Conservation (phyloP, 2,888 invertebrate species). For the Archaeoteleia sp. region DNA sequence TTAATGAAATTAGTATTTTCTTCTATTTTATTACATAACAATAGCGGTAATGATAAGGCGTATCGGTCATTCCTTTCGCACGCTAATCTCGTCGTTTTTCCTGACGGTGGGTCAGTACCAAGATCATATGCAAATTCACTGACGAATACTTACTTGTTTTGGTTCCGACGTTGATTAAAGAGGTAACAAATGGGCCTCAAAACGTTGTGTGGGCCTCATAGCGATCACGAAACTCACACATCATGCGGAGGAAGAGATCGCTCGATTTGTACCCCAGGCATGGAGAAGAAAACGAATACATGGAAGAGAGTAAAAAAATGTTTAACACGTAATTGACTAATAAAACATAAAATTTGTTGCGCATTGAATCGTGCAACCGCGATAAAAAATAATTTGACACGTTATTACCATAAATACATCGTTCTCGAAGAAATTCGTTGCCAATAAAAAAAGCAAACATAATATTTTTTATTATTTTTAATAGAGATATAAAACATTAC, state of each 20-base stretch:
- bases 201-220: not conserved
- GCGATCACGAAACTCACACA: not conserved
- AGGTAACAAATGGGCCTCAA: conserved; percentile 14
- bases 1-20: too few species aligned
- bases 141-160: not conserved
- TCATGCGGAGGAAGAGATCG: not conserved
- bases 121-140: conserved; percentile 10
- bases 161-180: conserved; percentile 36
- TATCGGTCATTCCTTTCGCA: conserved; percentile 29
- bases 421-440: too few species aligned
- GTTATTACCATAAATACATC: too few species aligned
- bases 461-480: too few species aligned
- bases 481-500: too few species aligned
- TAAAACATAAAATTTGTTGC: too few species aligned
- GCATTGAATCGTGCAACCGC: too few species aligned
- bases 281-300: not conserved
- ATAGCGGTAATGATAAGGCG: not conserved
- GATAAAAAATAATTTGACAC: too few species aligned
- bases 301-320: too few species aligned
- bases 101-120: conserved; percentile 13
- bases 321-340: too few species aligned
- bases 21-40: too few species aligned
- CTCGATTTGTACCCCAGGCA: not conserved
- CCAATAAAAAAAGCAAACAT: too few species aligned
- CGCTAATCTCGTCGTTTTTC: conserved; percentile 20